Conservation (phyloP, 2,113 vertebrate genomes). For the Oceanodroma tethys region DNA sequence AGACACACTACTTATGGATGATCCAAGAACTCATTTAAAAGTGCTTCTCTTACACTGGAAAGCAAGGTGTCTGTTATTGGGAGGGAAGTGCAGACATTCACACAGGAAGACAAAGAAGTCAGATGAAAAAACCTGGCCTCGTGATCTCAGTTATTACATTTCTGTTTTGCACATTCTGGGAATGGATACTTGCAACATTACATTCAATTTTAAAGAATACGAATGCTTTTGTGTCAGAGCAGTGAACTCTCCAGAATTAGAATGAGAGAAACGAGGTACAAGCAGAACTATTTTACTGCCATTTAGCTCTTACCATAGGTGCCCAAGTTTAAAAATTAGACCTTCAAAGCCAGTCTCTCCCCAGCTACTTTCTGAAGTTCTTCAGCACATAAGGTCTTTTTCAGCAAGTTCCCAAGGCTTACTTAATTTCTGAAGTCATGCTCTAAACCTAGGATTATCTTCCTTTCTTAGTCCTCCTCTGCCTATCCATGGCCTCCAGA, state of each 20-base stretch:
- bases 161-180: neutral
- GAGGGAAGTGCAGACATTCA: neutral
- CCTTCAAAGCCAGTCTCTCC: neutral
- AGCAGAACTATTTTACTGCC: neutral
- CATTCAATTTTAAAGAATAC: neutral
- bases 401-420: neutral
- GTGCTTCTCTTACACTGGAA: neutral
- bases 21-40: neutral
- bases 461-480: neutral
- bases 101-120: neutral
- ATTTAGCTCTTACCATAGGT: neutral
- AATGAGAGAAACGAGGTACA: neutral
- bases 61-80: neutral
- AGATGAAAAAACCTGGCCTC: neutral
- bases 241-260: neutral
- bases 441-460: neutral
- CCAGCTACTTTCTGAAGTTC: neutral
- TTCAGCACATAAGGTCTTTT: neutral
- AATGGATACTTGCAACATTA: neutral
- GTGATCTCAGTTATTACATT: neutral
- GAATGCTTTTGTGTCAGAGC: neutral
- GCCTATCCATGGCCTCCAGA: neutral
- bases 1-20: neutral
- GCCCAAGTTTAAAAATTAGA: neutral
- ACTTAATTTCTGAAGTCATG: neutral